Base-by-base conservation (phyloP, 2,113 vertebrate species). In the Thalassarche chlororhynchos region DNA sequence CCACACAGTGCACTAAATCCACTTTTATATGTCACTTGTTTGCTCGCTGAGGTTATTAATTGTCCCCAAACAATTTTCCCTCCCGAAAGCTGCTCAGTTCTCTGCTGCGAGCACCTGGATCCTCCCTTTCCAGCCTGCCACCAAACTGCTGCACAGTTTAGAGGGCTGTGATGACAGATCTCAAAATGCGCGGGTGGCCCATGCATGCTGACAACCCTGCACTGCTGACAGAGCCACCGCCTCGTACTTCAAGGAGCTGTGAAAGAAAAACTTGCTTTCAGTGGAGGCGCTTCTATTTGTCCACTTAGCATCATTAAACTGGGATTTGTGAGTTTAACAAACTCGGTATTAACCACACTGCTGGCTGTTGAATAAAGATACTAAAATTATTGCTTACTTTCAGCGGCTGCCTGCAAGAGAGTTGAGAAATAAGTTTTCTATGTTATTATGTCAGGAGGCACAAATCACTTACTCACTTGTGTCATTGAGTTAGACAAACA, bases 151-250 rank as follows among this genome's bases (percentile, higher is more conserved):
- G 3, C 7, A 2, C 6, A 14, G 8, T 65, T 90, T 25, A 29
- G n/a, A 62, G 54, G 31, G 36, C 6, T 78, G 32, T 3, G 2
- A 6, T 7, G 47, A 24, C 46, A 94, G 29, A 9, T 88, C 10
- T 70, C 61, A 70, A 62, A 84, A 62, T 28, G 14, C 26, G 17
- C 8, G 0, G 26, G 26, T 36, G 21, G 34, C 23, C 71, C 21
- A 19, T 7, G 0, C 0, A 29, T 77, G 69, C 47, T 36, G 24
- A 61, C 12, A 69, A 65, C 9, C 18, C 11, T 5, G 34, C 1
- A 5, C 38, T 93, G 23, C 66, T 79, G 64, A 65, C 23, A 23
- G 79, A 84, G 31, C 17, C 54, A 18, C 17, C 1, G 4, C 60
- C 40, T 69, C 2, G 1, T 31, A 16, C 51, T 49, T 34, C 64